Percentiles rank a stretch among this genome's conserved stretches.
phyloP scores from a whole-genome alignment of 2,888 invertebrate genomes.

The Acleris literana region DNA sequence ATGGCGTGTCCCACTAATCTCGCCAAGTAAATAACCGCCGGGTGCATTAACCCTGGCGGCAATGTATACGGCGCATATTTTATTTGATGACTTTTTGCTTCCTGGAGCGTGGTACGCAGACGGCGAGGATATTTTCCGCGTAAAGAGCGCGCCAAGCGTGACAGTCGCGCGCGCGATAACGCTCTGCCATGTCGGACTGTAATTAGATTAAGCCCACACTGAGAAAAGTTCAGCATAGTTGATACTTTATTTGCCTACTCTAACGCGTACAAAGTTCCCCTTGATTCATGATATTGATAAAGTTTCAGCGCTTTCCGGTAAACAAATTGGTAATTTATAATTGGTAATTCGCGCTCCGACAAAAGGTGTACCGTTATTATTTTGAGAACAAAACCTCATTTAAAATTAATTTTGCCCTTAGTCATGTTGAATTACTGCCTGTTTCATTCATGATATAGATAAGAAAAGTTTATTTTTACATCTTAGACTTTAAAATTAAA shows the following conservation, averaged over 20 bases:
- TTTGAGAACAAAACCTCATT: constrained; percentile 6
- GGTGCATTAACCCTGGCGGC: constrained; percentile 57
- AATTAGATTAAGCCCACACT: constrained; percentile 64
- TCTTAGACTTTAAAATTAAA: no score
- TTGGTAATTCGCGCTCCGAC: constrained; percentile 5
- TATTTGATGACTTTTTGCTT: constrained; percentile 59
- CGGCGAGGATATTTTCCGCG: constrained; percentile 63
- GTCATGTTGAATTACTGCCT: no score
- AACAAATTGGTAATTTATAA: constrained; percentile 29
- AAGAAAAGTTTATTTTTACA: no score
- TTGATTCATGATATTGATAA: constrained; percentile 32
- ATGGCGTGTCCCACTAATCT: constrained; percentile 57
- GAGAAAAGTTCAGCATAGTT: constrained; percentile 46
- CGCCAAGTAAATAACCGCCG: constrained; percentile 43
- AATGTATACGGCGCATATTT: constrained; percentile 48
- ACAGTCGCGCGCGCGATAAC: constrained; percentile 62
- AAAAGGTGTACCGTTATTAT: constrained; percentile 6
- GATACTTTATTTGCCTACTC: constrained; percentile 19
- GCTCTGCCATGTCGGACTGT: constrained; percentile 57
- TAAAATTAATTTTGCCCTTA: not conserved
- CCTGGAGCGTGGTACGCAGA: constrained; percentile 54
- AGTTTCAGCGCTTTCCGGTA: constrained; percentile 23
- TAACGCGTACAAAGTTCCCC: constrained; percentile 17
- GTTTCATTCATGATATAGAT: no score
- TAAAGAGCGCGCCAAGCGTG: constrained; percentile 60